phyloP scores from a whole-genome alignment of 2,888 invertebrate species.

The Thymelicus sylvestris region DNA sequence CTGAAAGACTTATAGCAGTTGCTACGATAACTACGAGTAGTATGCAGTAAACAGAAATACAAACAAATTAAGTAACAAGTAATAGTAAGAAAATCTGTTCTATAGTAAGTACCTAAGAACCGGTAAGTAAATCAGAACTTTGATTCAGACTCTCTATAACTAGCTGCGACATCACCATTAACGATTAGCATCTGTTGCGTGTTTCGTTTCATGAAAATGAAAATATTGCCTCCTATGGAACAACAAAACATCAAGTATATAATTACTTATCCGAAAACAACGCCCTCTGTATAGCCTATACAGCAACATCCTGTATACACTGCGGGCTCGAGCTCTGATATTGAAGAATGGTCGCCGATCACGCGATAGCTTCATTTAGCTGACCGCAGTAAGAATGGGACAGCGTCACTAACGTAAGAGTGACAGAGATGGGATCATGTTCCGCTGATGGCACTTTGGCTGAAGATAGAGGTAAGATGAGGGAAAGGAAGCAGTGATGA shows the following conservation, averaged over 20 bases:
- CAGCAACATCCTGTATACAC: slow-evolving; percentile 36
- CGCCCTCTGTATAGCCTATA: background rate
- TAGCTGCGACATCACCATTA: too few relatives aligned
- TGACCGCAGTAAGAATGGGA: slow-evolving; percentile 54
- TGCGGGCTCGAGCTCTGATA: slow-evolving; percentile 53
- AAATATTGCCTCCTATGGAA: background rate
- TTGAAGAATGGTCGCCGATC: slow-evolving; percentile 70
- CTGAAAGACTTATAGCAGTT: too few relatives aligned
- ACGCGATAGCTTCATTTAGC: slow-evolving; percentile 80
- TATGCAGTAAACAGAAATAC: too few relatives aligned
- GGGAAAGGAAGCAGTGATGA: background rate
- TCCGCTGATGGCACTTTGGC: slow-evolving; percentile 19
- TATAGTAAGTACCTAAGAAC: too few relatives aligned
- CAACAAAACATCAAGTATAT: background rate
- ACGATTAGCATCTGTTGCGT: too few relatives aligned
- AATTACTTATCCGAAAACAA: slow-evolving; percentile 4
- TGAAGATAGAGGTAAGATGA: slow-evolving; percentile 1
- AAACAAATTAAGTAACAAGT: too few relatives aligned
- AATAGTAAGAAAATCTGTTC: too few relatives aligned
- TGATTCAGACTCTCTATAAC: too few relatives aligned
- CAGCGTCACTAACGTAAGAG: background rate
- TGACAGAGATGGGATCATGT: slow-evolving; percentile 25
- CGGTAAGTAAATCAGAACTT: too few relatives aligned
- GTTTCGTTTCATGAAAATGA: background rate
- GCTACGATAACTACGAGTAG: too few relatives aligned